Evolutionary conservation across 1,140 invertebrate species (phyloP).

Genomic region (Bombus vancouverensis): DNA sequence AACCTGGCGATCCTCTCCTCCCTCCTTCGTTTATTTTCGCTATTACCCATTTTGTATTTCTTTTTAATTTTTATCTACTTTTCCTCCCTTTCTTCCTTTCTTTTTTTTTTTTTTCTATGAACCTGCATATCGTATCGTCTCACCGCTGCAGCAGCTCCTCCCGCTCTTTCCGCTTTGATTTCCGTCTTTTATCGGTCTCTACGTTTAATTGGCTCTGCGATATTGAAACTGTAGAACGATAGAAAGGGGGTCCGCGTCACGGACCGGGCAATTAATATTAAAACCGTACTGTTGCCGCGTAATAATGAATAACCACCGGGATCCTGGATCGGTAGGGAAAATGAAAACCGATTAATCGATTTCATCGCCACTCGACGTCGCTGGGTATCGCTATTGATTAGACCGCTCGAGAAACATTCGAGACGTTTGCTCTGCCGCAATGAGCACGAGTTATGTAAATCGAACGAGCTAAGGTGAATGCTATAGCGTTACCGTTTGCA

Average conservation of each 20-base stretch:
- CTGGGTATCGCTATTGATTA: neutral
- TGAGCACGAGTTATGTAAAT: slow-evolving; percentile 30
- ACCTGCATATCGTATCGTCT: neutral
- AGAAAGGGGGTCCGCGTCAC: slow-evolving; percentile 13
- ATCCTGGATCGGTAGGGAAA: neutral
- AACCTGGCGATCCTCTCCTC: neutral
- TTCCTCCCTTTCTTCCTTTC: rapidly evolving
- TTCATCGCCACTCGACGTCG: neutral
- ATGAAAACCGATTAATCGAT: neutral
- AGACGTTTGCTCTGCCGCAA: neutral
- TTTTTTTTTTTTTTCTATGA: neutral
- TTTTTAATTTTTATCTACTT: neutral
- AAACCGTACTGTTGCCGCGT: slow-evolving; percentile 20
- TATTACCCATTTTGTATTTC: neutral
- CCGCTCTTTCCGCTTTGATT: neutral
- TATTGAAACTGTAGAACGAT: slow-evolving; percentile 9
- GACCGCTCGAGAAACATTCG: neutral
- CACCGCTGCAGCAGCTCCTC: rapidly evolving
- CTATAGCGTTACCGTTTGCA: neutral
- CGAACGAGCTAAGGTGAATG: neutral
- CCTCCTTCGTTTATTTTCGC: neutral
- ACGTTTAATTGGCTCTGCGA: slow-evolving; percentile 9
- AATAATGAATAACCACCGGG: neutral
- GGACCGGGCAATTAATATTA: slow-evolving; percentile 58
- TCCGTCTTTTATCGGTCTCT: slow-evolving; percentile 2